These are phyloP conservation scores for Abscondita cerata DNA, from an alignment of 2,888 invertebrate genomes.

Conservation along the genomic window DNA sequence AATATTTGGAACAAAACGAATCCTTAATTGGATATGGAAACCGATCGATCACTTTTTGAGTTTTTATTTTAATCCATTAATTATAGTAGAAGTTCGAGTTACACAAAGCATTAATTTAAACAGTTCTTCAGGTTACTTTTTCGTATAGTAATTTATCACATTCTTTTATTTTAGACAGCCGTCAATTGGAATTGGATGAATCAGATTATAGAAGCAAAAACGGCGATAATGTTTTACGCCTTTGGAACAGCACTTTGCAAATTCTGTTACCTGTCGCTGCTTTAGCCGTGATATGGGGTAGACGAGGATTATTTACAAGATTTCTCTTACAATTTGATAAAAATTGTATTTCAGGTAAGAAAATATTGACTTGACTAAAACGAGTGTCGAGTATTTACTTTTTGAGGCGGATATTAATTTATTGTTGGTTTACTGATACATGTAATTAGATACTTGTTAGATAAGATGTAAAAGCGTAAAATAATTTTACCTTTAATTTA, in stretches of 20 bases:
- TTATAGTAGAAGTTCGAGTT: not conserved
- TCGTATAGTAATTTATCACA: slow-evolving; percentile 13
- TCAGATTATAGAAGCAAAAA: slow-evolving; percentile 12
- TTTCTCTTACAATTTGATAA: slow-evolving; percentile 63
- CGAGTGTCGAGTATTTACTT: too few species aligned
- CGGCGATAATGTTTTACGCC: slow-evolving; percentile 12
- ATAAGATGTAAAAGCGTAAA: too few species aligned
- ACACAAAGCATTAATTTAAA: not conserved
- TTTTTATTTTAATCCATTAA: not conserved
- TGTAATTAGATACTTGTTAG: too few species aligned
- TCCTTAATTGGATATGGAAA: too few species aligned
- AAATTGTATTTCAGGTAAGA: slow-evolving; percentile 64
- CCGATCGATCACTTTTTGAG: too few species aligned
- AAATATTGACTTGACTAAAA: too few species aligned
- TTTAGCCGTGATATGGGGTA: slow-evolving; percentile 64
- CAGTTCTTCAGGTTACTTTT: not conserved
- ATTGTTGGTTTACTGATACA: too few species aligned
- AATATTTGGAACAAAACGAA: too few species aligned
- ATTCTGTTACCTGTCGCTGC: slow-evolving; percentile 65
- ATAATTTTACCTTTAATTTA: too few species aligned
- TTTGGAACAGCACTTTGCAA: slow-evolving; percentile 56
- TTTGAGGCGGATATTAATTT: too few species aligned
- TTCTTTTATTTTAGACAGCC: slow-evolving; percentile 22
- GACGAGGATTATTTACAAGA: slow-evolving; percentile 63
- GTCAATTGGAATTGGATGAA: slow-evolving; percentile 18